Evolutionary conservation across 2,113 vertebrate genomes (phyloP), one percentile per base, ranked within the genome.

Genomic region (Istiophorus platypterus): DNA sequence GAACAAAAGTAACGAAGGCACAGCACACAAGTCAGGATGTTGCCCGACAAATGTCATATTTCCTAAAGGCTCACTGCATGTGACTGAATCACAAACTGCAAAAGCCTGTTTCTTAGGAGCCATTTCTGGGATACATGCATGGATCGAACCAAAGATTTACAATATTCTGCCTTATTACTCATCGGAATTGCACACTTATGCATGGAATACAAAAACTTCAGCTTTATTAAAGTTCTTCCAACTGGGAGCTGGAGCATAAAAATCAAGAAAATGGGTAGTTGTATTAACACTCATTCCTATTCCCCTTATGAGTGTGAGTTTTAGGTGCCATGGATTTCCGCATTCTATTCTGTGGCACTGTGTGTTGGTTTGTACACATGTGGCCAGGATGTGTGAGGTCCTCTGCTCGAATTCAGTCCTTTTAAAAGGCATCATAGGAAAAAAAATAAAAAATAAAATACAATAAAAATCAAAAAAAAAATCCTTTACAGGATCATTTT

Each of bases 31-130:
- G 82, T 73, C 27, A 22, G 29, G 58, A 65, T 34, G 56, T 15
- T 72, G 77, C 73, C 70, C 80, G 69, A 72, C 77, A 81, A 84
- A 72, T 85, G 77, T 85, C 80, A 78, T 22, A 49, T 42, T 59
- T 78, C 47, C 37, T 4, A 41, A 80, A 74, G 76, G 37, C 52
- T 65, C 27, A 14, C 75, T 72, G 63, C 62, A 31, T 20, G 59
- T 64, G 31, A 78, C 41, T 72, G n/a, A n/a, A 63, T 68, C 69
- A 61, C 56, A 73, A 34, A 56, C 4, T 41, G 49, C 73, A 56
- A 41, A 31, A 56, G 62, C 39, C 42, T 61, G 31, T 71, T 70
- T 67, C 80, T 70, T 49, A 61, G 57, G 45, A 70, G 71, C 54
- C 63, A 72, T 59, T 70, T 84, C 70, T 70, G 62, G 65, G 31